These are phyloP conservation scores for Pandion haliaetus DNA, from an alignment of 2,113 vertebrate genomes.

Conservation along the genomic window DNA sequence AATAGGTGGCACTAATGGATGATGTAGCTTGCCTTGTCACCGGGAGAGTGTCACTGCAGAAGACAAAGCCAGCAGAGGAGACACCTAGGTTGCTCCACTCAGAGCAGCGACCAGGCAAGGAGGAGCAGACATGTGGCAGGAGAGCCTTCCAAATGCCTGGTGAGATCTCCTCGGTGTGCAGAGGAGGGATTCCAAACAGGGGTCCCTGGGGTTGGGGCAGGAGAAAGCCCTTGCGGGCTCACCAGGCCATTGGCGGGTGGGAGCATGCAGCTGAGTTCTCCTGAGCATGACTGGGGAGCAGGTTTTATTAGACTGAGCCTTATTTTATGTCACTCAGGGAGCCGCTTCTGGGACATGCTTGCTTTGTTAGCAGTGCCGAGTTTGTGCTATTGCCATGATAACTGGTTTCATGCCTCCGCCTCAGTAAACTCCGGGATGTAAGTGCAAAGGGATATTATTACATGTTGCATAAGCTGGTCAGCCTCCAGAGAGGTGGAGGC, in stretches of 20 bases:
- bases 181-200: fast-evolving
- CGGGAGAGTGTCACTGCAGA: background rate
- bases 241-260: background rate
- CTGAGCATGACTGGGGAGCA: background rate
- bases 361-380: background rate
- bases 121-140: conserved; percentile 46
- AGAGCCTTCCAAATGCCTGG: conserved; percentile 17
- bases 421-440: background rate
- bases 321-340: background rate
- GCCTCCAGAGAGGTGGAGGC: background rate
- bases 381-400: background rate
- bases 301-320: background rate
- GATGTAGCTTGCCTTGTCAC: background rate
- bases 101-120: background rate
- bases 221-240: background rate
- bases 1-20: conserved; percentile 39
- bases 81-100: no score
- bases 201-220: background rate
- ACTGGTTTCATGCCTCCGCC: background rate
- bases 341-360: background rate
- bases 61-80: background rate
- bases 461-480: background rate
- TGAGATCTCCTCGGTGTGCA: background rate
- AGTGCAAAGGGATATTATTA: background rate
- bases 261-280: background rate